Evolutionary conservation across 35 echinoderm and acorn worm species (phyloP), one percentile per base, ranked within the genome.

Genomic region (Amphiura filiformis): DNA sequence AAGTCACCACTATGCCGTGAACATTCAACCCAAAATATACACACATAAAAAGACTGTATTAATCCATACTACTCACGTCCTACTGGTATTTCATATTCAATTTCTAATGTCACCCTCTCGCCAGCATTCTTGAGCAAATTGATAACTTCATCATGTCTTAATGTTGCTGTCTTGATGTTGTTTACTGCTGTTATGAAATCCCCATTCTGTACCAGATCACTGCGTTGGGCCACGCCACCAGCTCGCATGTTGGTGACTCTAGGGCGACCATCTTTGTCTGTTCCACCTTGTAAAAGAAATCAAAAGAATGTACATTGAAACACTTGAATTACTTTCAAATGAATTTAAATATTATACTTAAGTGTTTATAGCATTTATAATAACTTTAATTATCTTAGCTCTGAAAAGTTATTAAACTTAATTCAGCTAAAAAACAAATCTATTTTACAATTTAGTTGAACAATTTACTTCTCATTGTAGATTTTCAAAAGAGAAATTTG

Each of bases 101-200:
- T 75, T 80, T 94, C 90, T 64, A 94, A 78, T 0, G 88, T 86
- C 22, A 98, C 96, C 79, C 79, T 86, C 32, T 97, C 86, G 0
- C 96, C 96, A 0, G 89, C 87, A 81, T 87, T 94, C 77, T 94
- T 98, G 22, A 98, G 80, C 15, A 94, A 82, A 22, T 88, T 93
- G 75, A 98, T 98, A 34, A 98, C 92, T 78, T 98, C 96, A 70
- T 98, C 96, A 36, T 98, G 96, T 64, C 87, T 56, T 52, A 98
- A 78, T 31, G 84, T 94, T 17, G 84, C 87, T 1, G 92, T 94
- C 81, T 94, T 91, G 26, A 98, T 89, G 32, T 84, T 84, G 35
- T 91, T 92, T 56, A 98, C 92, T 31, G 93, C 86, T 12, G 83
- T 94, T 86, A 98, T 94, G 78, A 92, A 87, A 38, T 98, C 96